Evolutionary conservation across 2,113 vertebrate species (phyloP), one percentile per base, ranked within the genome.

Genomic region (Struthio camelus): DNA sequence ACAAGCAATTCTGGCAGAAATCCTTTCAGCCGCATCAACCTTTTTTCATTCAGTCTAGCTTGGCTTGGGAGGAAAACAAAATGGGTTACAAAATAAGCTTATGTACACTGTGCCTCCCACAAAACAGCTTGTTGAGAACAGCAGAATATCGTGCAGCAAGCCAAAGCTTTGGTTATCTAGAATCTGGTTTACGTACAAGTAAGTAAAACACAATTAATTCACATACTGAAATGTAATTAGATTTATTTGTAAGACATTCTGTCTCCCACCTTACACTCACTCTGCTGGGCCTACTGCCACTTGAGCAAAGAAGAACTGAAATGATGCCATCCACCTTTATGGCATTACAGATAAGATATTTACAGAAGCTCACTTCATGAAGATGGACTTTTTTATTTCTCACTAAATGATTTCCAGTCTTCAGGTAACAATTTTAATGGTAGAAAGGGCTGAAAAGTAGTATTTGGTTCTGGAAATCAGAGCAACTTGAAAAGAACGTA

Each of bases 201-300:
- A 95, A 96, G 97, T 96, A 97, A 97, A 97, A 98, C 94, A 77
- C 75, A 78, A 91, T 87, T 95, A 96, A 96, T 96, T 95, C 91
- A 85, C 91, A 91, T 75, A 91, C 53, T 85, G 96, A 96, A 95
- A 89, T 94, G 85, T 96, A 97, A 97, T 94, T 97, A 82, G 87
- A 96, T 97, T 97, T 97, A 95, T 95, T 97, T 91, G 84, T 93
- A 80, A 93, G 93, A 89, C 53, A 92, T 44, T 67, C 58, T 86
- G 11, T 58, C 69, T 91, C 67, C 65, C 95, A 76, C 58, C 65
- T 95, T 97, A 96, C 95, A 93, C 96, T 97, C 94, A 56, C 65
- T 94, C 92, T 95, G 94, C 96, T 92, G 90, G 94, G 95, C 90
- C 96, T 84, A 61, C 69, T 97, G 94, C 91, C 92, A 85, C 85